Evolutionary conservation across 1,140 invertebrate genomes (phyloP), one percentile per base, ranked within the genome.

Genomic region (Plectus sambesii): DNA sequence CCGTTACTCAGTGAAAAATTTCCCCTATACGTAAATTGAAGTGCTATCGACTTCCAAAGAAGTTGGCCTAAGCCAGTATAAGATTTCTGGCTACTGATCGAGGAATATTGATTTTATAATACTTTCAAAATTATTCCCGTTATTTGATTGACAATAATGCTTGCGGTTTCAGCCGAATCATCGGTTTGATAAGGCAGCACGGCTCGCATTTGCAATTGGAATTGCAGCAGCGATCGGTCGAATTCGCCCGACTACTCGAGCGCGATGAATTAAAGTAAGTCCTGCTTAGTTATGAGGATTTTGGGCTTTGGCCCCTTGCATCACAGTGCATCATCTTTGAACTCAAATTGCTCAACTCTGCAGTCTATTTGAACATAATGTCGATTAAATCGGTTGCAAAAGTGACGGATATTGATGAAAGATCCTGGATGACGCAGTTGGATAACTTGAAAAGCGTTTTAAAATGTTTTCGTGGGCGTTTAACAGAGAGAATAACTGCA

Each of bases 141-240:
- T 66, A 71, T 69, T 80, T 80, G 54, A 73, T 86, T 27, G 8
- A 24, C 4, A 43, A 26, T 3, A 23, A 20, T 19, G 3, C 15
- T n/a, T 25, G 15, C 9, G 47, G 36, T 27, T 39, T 22, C 53
- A 73, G 86, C 63, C 82, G 83, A 79, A 88, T 94, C 56, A 81
- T 84, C 62, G 80, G 84, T 60, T 82, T 94, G 46, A 82, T 96
- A 41, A 84, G 83, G 63, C 80, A 81, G 4, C 93, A 93, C 72
- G 86, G 87, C 35, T 84, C 83, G 55, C 87, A 89, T 74, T 78
- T 94, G 39, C 83, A 96, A 70, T 83, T 96, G 59, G 92, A 97
- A 73, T 71, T 97, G 48, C 92, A 97, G 71, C 92, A 98, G 69
- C 75, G 92, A 71, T 87, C 89, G 30, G 85, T 93, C 4, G 92